Conservation (phyloP, 2,797 vertebrate genomes). For the Gephyroberyx darwinii region DNA sequence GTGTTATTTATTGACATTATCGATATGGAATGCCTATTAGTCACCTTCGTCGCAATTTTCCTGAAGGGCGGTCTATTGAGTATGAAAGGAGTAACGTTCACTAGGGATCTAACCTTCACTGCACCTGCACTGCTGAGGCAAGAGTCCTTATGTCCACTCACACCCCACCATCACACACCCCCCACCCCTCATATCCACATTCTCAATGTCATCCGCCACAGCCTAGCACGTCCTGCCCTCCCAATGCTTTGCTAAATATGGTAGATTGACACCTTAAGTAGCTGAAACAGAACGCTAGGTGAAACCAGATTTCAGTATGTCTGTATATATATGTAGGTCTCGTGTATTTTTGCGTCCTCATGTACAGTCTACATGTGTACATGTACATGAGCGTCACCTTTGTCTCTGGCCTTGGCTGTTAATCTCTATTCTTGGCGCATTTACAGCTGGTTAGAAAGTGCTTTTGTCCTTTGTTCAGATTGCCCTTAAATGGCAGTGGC, state of each 20-base stretch:
- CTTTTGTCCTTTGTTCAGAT: constrained; percentile 61
- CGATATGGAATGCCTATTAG: constrained; percentile 17
- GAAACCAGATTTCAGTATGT: background rate
- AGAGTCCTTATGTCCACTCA: constrained; percentile 64
- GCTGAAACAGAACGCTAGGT: background rate
- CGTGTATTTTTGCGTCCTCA: background rate
- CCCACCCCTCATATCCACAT: constrained; percentile 37
- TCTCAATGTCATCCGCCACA: constrained; percentile 63
- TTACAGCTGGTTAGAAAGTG: constrained; percentile 60
- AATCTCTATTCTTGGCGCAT: constrained; percentile 55
- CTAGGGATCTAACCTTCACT: constrained; percentile 66
- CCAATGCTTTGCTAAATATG: constrained; percentile 40
- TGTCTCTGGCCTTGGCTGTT: constrained; percentile 11
- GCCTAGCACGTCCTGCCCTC: constrained; percentile 27
- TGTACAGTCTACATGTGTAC: background rate
- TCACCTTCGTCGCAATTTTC: constrained; percentile 21
- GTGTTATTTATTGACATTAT: constrained; percentile 13
- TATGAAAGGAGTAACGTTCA: constrained; percentile 59
- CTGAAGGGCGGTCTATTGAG: constrained; percentile 58
- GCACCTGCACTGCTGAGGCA: constrained; percentile 61
- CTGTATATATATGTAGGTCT: background rate
- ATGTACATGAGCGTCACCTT: constrained; percentile 18
- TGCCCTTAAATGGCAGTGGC: constrained; percentile 71
- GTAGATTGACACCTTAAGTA: constrained; percentile 30
- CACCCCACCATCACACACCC: constrained; percentile 41